Conservation (phyloP, 1,140 invertebrate genomes). For the Drosophila sp. region DNA sequence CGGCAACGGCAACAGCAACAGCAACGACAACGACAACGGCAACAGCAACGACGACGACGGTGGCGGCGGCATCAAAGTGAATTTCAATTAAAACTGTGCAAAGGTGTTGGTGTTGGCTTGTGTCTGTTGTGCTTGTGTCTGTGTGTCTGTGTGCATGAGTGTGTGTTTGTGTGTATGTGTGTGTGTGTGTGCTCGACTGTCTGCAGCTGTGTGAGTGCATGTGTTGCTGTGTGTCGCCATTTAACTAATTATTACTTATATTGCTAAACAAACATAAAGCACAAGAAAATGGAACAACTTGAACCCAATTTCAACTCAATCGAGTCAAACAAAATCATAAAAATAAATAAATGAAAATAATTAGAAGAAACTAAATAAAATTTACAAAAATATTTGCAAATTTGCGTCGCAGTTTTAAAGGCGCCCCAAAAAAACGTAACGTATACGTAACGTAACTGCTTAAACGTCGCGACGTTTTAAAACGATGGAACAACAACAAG, state of each 20-base stretch:
- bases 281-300: conserved; percentile 39
- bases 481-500: conserved; percentile 46
- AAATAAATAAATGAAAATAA: conserved; percentile 38
- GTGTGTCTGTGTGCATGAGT: conserved; percentile 11
- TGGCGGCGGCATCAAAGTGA: conserved; percentile 56
- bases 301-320: conserved; percentile 39
- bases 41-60: conserved; percentile 1
- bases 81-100: conserved; percentile 61
- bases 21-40: conserved; percentile 14
- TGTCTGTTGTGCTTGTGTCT: conserved; percentile 16
- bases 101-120: conserved; percentile 48
- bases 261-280: conserved; percentile 55
- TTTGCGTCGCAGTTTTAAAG: conserved; percentile 74
- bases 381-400: conserved; percentile 54
- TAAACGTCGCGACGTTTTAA: conserved; percentile 66
- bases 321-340: conserved; percentile 44
- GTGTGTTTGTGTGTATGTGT: conserved; percentile 20
- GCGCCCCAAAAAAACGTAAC: conserved; percentile 28
- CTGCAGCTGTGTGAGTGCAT: conserved; percentile 15
- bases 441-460: conserved; percentile 50
- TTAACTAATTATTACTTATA: conserved; percentile 73
- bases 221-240: conserved; percentile 37
- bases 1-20: conserved; percentile 5
- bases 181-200: conserved; percentile 17
- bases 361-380: conserved; percentile 35